phyloP scores from a whole-genome alignment of 2,888 invertebrate species.

The Mechanitis mazaeus region DNA sequence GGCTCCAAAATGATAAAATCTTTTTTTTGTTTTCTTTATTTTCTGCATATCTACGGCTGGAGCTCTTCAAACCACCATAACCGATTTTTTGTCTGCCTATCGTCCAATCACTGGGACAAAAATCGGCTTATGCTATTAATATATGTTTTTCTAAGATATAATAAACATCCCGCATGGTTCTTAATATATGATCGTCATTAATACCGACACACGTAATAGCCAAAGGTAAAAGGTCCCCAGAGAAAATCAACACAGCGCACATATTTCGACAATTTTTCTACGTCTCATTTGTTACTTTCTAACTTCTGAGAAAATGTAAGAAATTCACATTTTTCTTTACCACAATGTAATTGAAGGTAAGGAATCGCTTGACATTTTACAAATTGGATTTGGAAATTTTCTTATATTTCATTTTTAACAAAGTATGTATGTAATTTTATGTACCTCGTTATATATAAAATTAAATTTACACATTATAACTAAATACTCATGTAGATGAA shows the following conservation, averaged over 20 bases:
- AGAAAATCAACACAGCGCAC: slow-evolving; percentile 62
- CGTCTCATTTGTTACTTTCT: slow-evolving; percentile 66
- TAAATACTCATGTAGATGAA: no score
- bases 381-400: neutral
- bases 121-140: no score
- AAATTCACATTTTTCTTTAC: slow-evolving; percentile 38
- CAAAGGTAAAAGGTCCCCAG: slow-evolving; percentile 43
- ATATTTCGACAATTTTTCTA: slow-evolving; percentile 66
- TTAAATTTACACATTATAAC: no score
- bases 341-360: slow-evolving; percentile 30
- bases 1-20: no score
- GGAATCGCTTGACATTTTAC: slow-evolving; percentile 2
- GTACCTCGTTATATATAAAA: no score
- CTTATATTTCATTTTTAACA: neutral
- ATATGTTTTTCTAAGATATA: no score
- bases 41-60: no score
- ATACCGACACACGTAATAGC: slow-evolving; percentile 48
- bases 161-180: slow-evolving; percentile 24
- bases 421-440: no score
- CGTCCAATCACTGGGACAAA: neutral
- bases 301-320: slow-evolving; percentile 53
- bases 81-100: slow-evolving; percentile 1
- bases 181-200: slow-evolving; percentile 52
- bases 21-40: no score
- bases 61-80: no score